phyloP scores from a whole-genome alignment of 2,113 vertebrate species.

The Otolemur garnettii region DNA sequence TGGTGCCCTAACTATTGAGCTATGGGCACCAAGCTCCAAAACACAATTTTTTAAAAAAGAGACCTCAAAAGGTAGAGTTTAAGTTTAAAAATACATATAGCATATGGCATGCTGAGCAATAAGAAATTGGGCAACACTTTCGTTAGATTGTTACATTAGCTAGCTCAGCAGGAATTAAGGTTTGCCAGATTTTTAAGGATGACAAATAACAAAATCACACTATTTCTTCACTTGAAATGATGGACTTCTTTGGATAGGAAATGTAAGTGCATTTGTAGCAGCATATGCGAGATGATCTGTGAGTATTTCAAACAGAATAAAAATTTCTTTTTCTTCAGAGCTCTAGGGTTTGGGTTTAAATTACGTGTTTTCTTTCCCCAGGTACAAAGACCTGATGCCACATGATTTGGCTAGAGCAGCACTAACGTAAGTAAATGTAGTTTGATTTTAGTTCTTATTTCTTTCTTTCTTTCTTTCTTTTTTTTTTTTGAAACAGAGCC shows the following conservation, averaged over 20 bases:
- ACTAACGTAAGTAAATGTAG: constrained; percentile 92
- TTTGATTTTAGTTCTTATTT: constrained; percentile 59
- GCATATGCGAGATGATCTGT: constrained; percentile 2
- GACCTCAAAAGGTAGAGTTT: not conserved
- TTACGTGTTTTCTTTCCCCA: constrained; percentile 82
- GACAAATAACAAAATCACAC: not conserved
- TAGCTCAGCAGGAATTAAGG: not conserved
- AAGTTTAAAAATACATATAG: constrained; percentile 17
- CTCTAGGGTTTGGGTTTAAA: constrained; percentile 44
- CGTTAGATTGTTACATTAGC: constrained; percentile 38
- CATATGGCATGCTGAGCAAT: not conserved
- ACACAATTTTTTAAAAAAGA: not conserved
- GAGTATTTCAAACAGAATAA: constrained; percentile 24
- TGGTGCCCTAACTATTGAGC: too few relatives aligned
- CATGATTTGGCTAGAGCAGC: constrained; percentile 96
- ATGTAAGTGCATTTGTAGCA: constrained; percentile 10
- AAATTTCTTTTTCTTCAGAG: not conserved
- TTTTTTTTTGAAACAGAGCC: not conserved
- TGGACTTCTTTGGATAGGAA: not conserved
- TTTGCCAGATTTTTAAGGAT: constrained; percentile 22
- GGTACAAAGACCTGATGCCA: constrained; percentile 96
- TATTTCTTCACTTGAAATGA: not conserved
- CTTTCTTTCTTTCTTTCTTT: constrained; percentile 1
- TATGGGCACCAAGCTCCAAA: too few relatives aligned
- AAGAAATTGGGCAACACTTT: not conserved